Base-by-base conservation (phyloP, 1,140 invertebrate genomes). In the Chrysopa pallens region DNA sequence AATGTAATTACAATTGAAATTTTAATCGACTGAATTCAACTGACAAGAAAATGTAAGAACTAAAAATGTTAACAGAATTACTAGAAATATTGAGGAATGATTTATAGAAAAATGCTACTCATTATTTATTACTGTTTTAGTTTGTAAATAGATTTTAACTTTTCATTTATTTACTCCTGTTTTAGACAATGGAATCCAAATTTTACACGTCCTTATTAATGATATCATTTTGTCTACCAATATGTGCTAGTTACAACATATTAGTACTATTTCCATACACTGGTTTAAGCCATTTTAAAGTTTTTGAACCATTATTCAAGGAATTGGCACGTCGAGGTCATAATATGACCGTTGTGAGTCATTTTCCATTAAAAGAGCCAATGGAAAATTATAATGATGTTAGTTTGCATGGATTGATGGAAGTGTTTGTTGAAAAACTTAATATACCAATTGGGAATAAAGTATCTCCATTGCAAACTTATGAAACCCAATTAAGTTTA, bases 321-420 rank as follows among this genome's bases (percentile, higher is more conserved):
- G 55, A 48, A 8, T 48, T 66, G 6, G 59, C 54, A 5, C 12
- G 42, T 12, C 48, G 53, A n/a, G 58, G 57, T 6, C 64, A 66
- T 48, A 38, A 61, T n/a, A 47, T 66, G 1, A 55, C 56, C 3
- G 54, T 84, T 8, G 52, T 82, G 13, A 78, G 74, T 15, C 68
- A 73, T 42, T 80, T 78, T 46, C 72, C 75, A 5, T 60, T 62
- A 48, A 59, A 61, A 44, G 54, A 61, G 46, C 57, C 67, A 6
- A 43, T 69, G 1, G 48, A 60, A 5, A 76, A 70, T 47, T 80
- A 76, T 45, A 61, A 59, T 14, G 74, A 77, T 42, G 68, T 73
- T 15, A 66, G 59, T 36, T 46, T 76, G 6, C 48, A 53, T 1
- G 55, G 58, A 11, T 55, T 58, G 4, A 39, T 63, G 0, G 51